phyloP scores from a whole-genome alignment of 1,140 invertebrate species.

The Acromyrmex echinatior region DNA sequence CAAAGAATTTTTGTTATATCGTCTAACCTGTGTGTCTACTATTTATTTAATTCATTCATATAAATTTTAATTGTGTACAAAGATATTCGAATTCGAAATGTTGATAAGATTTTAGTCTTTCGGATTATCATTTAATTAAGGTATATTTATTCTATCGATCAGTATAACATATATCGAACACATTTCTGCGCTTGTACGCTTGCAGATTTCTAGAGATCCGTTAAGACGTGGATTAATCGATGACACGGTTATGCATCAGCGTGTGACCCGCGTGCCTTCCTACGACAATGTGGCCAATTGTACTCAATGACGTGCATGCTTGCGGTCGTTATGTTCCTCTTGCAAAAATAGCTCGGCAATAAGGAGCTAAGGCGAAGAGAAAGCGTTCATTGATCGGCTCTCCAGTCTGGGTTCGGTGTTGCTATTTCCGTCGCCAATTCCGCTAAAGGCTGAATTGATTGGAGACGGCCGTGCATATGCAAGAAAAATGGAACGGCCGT shows the following conservation, averaged over 20 bases:
- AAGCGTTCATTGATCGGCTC: slow-evolving; percentile 59
- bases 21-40: too few species aligned
- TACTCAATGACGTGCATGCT: slow-evolving; percentile 64
- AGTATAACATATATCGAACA: not conserved
- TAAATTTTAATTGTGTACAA: not conserved
- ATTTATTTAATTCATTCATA: not conserved
- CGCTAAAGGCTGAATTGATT: slow-evolving; percentile 51
- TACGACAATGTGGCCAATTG: slow-evolving; percentile 66
- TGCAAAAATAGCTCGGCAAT: slow-evolving; percentile 65
- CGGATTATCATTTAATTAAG: not conserved
- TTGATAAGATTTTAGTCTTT: slow-evolving; percentile 10
- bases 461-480: slow-evolving; percentile 43
- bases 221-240: slow-evolving; percentile 67
- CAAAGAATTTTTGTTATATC: not conserved
- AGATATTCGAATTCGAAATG: slow-evolving; percentile 4
- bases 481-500: slow-evolving; percentile 38
- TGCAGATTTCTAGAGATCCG: slow-evolving; percentile 12
- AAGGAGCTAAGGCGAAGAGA: slow-evolving; percentile 17
- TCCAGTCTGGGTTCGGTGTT: slow-evolving; percentile 29
- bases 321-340: slow-evolving; percentile 62
- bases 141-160: not conserved
- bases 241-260: slow-evolving; percentile 69
- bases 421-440: slow-evolving; percentile 65
- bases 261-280: slow-evolving; percentile 62
- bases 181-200: not conserved